phyloP scores from a whole-genome alignment of 2,797 vertebrate species.

The Champsocephalus gunnari region DNA sequence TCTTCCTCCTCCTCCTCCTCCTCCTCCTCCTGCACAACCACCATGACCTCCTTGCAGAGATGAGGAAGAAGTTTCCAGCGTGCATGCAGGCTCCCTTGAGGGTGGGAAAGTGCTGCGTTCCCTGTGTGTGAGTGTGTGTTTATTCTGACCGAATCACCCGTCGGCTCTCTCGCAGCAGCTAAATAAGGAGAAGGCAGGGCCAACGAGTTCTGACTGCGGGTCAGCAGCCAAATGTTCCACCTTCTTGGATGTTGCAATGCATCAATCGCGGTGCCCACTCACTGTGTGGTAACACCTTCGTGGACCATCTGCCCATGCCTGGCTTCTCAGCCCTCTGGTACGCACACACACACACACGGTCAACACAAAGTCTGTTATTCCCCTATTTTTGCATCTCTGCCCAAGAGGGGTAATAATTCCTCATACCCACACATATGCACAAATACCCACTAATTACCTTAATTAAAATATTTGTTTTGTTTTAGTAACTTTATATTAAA shows the following conservation, averaged over 20 bases:
- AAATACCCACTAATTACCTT: not conserved
- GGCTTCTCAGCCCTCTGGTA: conserved; percentile 74
- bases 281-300: conserved; percentile 85
- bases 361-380: conserved; percentile 29
- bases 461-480: not conserved
- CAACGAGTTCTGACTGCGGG: conserved; percentile 83
- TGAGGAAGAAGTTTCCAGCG: conserved; percentile 69
- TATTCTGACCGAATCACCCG: conserved; percentile 73
- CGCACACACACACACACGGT: conserved; percentile 27
- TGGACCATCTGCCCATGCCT: conserved; percentile 81
- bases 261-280: conserved; percentile 85
- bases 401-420: conserved; percentile 50
- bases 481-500: not conserved
- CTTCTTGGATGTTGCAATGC: conserved; percentile 85
- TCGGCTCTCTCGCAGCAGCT: conserved; percentile 76
- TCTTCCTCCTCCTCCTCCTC: not conserved
- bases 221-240: conserved; percentile 87
- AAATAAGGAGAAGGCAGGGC: conserved; percentile 77
- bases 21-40: conserved; percentile 43
- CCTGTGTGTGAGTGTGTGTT: conserved; percentile 62
- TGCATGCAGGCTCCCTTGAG: conserved; percentile 71
- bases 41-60: conserved; percentile 77
- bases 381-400: conserved; percentile 54
- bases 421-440: not conserved
- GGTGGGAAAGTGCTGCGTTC: conserved; percentile 73